Percentiles rank a stretch among this genome's conserved stretches.
Evolutionary conservation across 2,797 vertebrate genomes (phyloP).

Genomic region (Agapornis canus): DNA sequence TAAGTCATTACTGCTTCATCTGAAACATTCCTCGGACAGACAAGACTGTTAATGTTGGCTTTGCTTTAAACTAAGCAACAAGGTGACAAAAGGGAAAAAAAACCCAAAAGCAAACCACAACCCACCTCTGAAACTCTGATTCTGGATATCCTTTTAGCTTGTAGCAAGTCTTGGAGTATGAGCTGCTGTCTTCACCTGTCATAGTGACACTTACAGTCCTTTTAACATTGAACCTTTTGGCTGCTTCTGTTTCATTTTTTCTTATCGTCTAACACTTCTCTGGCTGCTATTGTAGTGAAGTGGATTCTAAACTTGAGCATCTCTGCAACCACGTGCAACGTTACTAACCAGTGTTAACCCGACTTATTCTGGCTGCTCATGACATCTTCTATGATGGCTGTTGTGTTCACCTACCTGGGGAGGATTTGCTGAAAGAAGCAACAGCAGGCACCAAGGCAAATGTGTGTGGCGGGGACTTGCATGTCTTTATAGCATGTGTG

Average conservation of each 20-base stretch:
- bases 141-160: slow-evolving; percentile 53
- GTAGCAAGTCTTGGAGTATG: slow-evolving; percentile 56
- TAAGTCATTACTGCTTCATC: slow-evolving; percentile 2
- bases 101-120: not conserved
- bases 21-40: slow-evolving; percentile 50
- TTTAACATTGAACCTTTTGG: slow-evolving; percentile 73
- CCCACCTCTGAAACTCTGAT: slow-evolving; percentile 44
- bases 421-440: slow-evolving; percentile 75
- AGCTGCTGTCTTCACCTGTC: slow-evolving; percentile 54
- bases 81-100: slow-evolving; percentile 44
- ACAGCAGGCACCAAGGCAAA: slow-evolving; percentile 79
- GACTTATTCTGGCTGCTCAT: slow-evolving; percentile 77
- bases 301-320: slow-evolving; percentile 74
- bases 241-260: slow-evolving; percentile 71
- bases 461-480: slow-evolving; percentile 76
- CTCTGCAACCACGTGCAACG: slow-evolving; percentile 71
- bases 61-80: slow-evolving; percentile 33
- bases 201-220: slow-evolving; percentile 65
- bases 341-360: slow-evolving; percentile 84
- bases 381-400: slow-evolving; percentile 73
- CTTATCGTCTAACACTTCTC: slow-evolving; percentile 76
- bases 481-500: slow-evolving; percentile 84
- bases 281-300: slow-evolving; percentile 79
- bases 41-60: slow-evolving; percentile 6
- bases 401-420: slow-evolving; percentile 76